Conservation (phyloP, 1,140 invertebrate species). For the Drosophila sulfurigaster region DNA sequence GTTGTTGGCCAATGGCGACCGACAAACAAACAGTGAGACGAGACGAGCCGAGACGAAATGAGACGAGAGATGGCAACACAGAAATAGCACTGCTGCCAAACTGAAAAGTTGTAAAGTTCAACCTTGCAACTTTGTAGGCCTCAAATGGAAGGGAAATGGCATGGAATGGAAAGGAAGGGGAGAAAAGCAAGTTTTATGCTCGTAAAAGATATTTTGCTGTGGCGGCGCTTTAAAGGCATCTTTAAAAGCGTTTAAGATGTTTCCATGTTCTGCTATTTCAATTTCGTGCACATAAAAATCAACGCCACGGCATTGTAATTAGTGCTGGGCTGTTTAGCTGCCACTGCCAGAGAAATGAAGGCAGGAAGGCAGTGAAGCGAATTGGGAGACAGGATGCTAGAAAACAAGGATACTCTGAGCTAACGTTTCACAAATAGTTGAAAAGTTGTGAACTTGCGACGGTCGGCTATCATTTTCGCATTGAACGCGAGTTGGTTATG, state of each 20-base stretch:
- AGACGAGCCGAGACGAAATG: not conserved
- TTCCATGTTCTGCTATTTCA: constrained; percentile 55
- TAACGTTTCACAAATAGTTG: constrained; percentile 62
- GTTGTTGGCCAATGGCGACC: constrained; percentile 44
- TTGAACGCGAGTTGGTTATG: constrained; percentile 67
- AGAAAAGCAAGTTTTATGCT: not conserved
- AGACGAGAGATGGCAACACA: constrained; percentile 24
- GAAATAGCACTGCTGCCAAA: constrained; percentile 7
- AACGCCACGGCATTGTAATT: constrained; percentile 67
- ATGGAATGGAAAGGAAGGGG: not conserved
- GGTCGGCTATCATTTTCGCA: constrained; percentile 75
- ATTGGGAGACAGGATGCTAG: not conserved
- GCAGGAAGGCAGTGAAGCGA: constrained; percentile 26
- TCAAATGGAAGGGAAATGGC: constrained; percentile 1
- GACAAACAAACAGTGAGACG: constrained; percentile 52
- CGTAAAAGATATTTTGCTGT: constrained; percentile 49
- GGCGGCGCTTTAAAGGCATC: constrained; percentile 58
- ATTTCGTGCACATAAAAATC: constrained; percentile 78
- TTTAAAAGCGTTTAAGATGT: constrained; percentile 68
- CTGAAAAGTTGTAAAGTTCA: constrained; percentile 76
- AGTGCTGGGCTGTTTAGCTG: constrained; percentile 65
- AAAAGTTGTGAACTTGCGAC: constrained; percentile 74
- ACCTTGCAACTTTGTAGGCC: constrained; percentile 69
- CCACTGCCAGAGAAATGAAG: constrained; percentile 16
- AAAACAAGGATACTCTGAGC: constrained; percentile 2